Percentiles rank a stretch among this genome's conserved stretches.
These are phyloP conservation scores for Pelecanus crispus DNA, from an alignment of 2,113 vertebrate species.

Conservation along the genomic window DNA sequence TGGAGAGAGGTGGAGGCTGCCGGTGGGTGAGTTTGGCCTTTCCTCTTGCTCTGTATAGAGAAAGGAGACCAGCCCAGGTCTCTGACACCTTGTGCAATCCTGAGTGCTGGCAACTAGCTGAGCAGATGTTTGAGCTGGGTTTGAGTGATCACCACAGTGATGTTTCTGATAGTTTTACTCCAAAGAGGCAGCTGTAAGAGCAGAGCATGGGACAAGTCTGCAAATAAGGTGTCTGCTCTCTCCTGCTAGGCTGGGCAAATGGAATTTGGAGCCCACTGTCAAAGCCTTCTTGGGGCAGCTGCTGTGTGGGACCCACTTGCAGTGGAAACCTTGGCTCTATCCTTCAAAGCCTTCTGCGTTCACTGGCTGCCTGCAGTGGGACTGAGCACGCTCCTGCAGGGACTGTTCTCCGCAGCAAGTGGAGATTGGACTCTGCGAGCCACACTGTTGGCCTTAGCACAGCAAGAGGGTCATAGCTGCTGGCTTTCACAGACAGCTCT, in stretches of 20 bases:
- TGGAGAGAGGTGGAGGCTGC: background rate
- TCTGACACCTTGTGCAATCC: fast-evolving
- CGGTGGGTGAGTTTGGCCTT: background rate
- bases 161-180: background rate
- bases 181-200: background rate
- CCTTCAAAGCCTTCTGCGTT: background rate
- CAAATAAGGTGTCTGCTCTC: background rate
- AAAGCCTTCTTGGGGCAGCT: background rate
- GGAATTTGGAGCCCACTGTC: background rate
- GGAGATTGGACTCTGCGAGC: background rate
- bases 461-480: background rate
- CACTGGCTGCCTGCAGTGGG: background rate
- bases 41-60: background rate
- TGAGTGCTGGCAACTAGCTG: background rate
- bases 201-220: background rate
- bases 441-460: background rate
- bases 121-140: background rate
- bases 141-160: background rate
- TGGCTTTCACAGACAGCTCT: background rate
- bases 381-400: background rate
- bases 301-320: background rate
- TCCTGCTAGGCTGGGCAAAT: background rate
- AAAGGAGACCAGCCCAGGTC: background rate
- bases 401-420: background rate
- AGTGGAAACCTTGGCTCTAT: background rate